These are phyloP conservation scores for Bubo blakistoni DNA, from an alignment of 2,113 vertebrate species.

Conservation along the genomic window DNA sequence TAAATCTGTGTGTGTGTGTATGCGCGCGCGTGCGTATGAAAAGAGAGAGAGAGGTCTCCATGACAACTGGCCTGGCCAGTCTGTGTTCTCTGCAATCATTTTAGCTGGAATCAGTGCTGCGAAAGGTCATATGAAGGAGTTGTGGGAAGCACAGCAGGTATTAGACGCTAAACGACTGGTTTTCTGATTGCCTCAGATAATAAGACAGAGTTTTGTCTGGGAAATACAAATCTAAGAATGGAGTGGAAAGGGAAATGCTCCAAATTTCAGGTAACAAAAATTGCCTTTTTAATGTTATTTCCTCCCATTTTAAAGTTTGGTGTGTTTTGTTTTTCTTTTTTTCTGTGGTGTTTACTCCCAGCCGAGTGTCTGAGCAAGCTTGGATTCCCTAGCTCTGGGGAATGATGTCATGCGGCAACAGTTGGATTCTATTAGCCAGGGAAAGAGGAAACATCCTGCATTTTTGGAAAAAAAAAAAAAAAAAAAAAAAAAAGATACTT, in stretches of 20 bases:
- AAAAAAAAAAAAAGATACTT: background rate
- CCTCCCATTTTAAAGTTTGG: background rate
- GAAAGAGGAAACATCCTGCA: constrained; percentile 63
- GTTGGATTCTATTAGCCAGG: constrained; percentile 76
- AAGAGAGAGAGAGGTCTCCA: constrained; percentile 67
- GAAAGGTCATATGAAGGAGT: constrained; percentile 76
- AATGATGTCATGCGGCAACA: constrained; percentile 76
- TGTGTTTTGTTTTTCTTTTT: background rate
- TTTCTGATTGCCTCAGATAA: constrained; percentile 54
- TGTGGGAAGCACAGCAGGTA: constrained; percentile 78
- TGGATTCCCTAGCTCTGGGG: constrained; percentile 57
- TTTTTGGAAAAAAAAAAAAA: background rate
- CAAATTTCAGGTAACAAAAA: constrained; percentile 75
- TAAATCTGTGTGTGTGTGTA: background rate
- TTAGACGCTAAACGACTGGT: constrained; percentile 37
- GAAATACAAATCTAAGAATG: constrained; percentile 74
- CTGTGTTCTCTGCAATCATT: constrained; percentile 62
- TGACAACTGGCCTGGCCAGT: constrained; percentile 73
- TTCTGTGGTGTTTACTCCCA: constrained; percentile 14
- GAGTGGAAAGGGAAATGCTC: constrained; percentile 70
- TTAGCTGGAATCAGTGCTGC: constrained; percentile 60
- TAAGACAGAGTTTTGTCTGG: constrained; percentile 65
- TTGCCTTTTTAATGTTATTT: background rate
- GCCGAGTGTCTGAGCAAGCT: background rate
- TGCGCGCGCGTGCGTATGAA: background rate